Evolutionary conservation across 2,888 invertebrate genomes (phyloP), one percentile per base, ranked within the genome.

Genomic region (Cheilosia grossa): DNA sequence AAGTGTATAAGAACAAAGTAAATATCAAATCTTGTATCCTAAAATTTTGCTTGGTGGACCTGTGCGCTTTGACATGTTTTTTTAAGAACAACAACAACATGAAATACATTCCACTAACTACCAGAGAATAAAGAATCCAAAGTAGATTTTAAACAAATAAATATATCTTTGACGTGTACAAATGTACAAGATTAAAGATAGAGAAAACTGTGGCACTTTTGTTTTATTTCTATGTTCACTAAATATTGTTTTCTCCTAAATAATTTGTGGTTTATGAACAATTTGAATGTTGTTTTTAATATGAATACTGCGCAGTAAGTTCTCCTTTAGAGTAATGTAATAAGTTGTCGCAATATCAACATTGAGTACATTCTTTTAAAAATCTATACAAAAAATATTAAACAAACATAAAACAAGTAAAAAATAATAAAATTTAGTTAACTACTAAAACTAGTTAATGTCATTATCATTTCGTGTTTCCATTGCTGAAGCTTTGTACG

Each of bases 181-280:
- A 44, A 74, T 64, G 49, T 51, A 72, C n/a, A 67, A 49, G 42
- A 51, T 10, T 56, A 63, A 61, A 59, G 47, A 73, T 73, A 47
- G 7, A 51, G 51, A 58, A 64, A 73, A 61, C 67, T 54, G 81
- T 85, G 85, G 85, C 85, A 85, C 85, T 67, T 85, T 64, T 70
- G 74, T 82, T 82, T 54, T 58, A 10, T 27, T 44, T 63, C 37
- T 10, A 7, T 17, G 17, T 44, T 7, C 56, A 7, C 49, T 33
- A n/a, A 56, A 67, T 70, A 80, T 83, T 69, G 59, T 69, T 70
- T 53, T 53, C 42, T 4, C 67, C 37, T 75, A 19, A 4, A 21
- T 74, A 17, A 24, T 42, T 7, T 61, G 3, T 56, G 13, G 9
- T 27, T 44, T 49, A 49, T 47, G 13, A 33, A 19, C n/a, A 21